phyloP scores from a whole-genome alignment of 2,888 invertebrate genomes.

The Acleris sparsana region DNA sequence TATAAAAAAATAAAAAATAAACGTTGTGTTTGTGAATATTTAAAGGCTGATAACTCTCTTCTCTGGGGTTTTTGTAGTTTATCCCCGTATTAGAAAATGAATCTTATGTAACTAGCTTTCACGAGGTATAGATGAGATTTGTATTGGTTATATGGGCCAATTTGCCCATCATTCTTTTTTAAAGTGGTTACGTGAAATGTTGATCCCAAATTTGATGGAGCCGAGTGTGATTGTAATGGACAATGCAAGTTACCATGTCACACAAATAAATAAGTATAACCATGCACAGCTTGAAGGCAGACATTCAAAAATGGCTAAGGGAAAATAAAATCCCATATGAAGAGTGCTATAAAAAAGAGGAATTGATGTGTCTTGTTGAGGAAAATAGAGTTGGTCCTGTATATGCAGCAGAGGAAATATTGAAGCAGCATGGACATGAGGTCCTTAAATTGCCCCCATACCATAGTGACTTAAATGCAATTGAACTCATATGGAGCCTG shows the following conservation, averaged over 20 bases:
- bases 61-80: too few relatives aligned
- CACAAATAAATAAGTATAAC: conserved; percentile 37
- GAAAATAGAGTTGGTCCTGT: conserved; percentile 37
- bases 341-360: conserved; percentile 37
- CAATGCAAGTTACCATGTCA: conserved; percentile 37
- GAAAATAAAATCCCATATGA: conserved; percentile 40
- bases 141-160: too few relatives aligned
- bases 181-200: conserved; percentile 38
- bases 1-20: too few relatives aligned
- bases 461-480: conserved; percentile 40
- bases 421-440: conserved; percentile 40
- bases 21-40: too few relatives aligned
- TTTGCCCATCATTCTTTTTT: too few relatives aligned
- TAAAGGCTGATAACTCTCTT: too few relatives aligned
- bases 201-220: conserved; percentile 37
- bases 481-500: conserved; percentile 38
- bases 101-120: too few relatives aligned
- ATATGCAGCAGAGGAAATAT: conserved; percentile 40
- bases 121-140: too few relatives aligned
- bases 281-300: conserved; percentile 27
- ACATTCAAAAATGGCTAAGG: conserved; percentile 37
- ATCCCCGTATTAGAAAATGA: too few relatives aligned
- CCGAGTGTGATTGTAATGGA: conserved; percentile 39
- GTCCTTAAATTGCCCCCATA: conserved; percentile 39
- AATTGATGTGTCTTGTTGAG: conserved; percentile 40